Evolutionary conservation across 2,888 invertebrate species (phyloP).

Genomic region (Plemyria rubiginata): DNA sequence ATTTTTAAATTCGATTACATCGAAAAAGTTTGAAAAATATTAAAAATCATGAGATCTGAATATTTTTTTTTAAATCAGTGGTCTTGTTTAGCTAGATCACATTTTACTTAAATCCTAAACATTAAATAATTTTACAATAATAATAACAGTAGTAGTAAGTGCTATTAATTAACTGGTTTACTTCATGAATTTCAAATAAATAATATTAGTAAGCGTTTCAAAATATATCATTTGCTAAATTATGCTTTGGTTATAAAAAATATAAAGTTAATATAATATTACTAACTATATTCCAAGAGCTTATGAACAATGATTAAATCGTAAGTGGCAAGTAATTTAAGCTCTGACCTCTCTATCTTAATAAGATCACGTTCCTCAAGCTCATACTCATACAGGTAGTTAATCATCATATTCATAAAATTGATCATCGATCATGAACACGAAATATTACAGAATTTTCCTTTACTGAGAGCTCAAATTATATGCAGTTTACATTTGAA

Average conservation of each 20-base stretch:
- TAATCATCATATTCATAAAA: background rate
- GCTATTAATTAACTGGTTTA: no score
- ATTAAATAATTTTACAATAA: background rate
- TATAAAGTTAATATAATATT: background rate
- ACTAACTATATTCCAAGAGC: background rate
- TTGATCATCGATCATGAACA: slow-evolving; percentile 1
- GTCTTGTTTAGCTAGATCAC: background rate
- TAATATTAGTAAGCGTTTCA: background rate
- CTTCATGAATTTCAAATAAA: background rate
- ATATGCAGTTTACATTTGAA: background rate
- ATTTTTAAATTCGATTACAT: slow-evolving; percentile 8
- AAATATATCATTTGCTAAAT: slow-evolving; percentile 5
- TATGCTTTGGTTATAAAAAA: slow-evolving; percentile 4
- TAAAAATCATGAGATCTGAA: slow-evolving; percentile 11
- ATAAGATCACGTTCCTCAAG: no score
- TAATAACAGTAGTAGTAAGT: no score
- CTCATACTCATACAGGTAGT: no score
- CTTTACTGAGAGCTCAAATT: slow-evolving; percentile 9
- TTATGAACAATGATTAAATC: background rate
- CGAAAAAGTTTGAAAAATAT: slow-evolving; percentile 13
- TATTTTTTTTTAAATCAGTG: background rate
- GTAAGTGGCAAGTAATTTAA: slow-evolving; percentile 5
- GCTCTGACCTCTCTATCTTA: background rate
- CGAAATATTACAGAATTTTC: slow-evolving; percentile 5
- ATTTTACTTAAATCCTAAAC: slow-evolving; percentile 11